These are phyloP conservation scores for Pharmacophagus antenor DNA, from an alignment of 2,888 invertebrate genomes.

Conservation along the genomic window DNA sequence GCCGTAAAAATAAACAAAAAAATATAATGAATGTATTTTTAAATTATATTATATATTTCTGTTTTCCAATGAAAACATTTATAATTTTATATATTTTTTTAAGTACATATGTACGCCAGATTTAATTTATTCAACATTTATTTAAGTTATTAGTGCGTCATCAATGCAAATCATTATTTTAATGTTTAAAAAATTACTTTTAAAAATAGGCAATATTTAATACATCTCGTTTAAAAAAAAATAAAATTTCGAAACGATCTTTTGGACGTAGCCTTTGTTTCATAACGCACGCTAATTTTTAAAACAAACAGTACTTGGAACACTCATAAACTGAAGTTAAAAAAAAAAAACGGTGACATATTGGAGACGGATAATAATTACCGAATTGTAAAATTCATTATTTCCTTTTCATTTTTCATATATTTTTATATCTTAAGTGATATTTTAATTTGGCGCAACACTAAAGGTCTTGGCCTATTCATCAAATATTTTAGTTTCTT, in stretches of 20 bases:
- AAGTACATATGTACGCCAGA: no score
- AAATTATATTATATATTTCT: no score
- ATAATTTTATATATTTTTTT: no score
- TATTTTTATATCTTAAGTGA: no score
- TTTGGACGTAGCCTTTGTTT: constrained; percentile 43
- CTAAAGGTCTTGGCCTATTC: not conserved
- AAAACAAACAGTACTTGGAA: constrained; percentile 35
- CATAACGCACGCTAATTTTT: constrained; percentile 43
- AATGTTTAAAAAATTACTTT: not conserved
- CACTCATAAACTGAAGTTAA: constrained; percentile 33
- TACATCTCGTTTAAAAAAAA: constrained; percentile 35
- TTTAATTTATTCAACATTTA: not conserved
- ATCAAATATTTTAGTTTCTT: not conserved
- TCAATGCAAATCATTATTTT: not conserved
- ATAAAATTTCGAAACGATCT: constrained; percentile 39
- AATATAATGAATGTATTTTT: no score
- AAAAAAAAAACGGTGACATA: constrained; percentile 26
- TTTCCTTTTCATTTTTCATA: no score
- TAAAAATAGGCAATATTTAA: constrained; percentile 20
- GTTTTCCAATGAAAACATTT: no score
- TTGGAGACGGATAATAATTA: constrained; percentile 3
- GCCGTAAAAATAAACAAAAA: no score
- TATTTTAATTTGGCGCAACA: no score
- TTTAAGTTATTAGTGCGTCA: not conserved
- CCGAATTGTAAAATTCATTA: not conserved